These are phyloP conservation scores for Holothuria scabra DNA, from an alignment of 53 echinoderm and acorn worm genomes.

Conservation along the genomic window DNA sequence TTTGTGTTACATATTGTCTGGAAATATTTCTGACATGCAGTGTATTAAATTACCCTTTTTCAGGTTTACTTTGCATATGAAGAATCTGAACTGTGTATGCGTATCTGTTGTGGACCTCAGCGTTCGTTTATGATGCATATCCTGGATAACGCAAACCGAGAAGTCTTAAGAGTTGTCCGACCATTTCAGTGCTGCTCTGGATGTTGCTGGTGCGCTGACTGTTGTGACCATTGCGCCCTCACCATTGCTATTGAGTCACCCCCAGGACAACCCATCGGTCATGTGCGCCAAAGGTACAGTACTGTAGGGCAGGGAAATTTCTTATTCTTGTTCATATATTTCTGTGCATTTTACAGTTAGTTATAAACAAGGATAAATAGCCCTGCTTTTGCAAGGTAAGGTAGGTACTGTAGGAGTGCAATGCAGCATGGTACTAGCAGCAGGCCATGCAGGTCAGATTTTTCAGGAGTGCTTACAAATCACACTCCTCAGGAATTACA, in stretches of 20 bases:
- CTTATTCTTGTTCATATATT: no score
- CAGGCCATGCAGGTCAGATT: no score
- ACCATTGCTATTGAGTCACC: conserved; percentile 32
- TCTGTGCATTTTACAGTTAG: no score
- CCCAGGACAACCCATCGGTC: conserved; percentile 13
- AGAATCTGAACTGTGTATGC: conserved; percentile 34
- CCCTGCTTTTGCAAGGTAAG: no score
- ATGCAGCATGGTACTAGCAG: no score
- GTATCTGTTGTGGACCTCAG: conserved; percentile 22
- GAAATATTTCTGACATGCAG: no score
- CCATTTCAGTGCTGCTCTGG: conserved; percentile 33
- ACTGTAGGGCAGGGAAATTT: no score
- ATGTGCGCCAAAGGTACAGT: conserved; percentile 30
- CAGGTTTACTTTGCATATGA: conserved; percentile 44
- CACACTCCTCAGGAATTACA: no score
- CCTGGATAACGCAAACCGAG: background rate
- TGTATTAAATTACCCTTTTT: background rate
- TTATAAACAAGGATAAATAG: no score
- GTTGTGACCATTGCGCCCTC: conserved; percentile 20
- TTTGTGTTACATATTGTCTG: no score
- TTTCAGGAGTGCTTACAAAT: no score
- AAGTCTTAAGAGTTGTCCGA: conserved; percentile 8
- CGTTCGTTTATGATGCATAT: conserved; percentile 15
- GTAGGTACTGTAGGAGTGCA: no score
- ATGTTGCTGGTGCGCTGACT: conserved; percentile 32